Base-by-base conservation (phyloP, 2,797 vertebrate species). In the Peromyscus attwateri region DNA sequence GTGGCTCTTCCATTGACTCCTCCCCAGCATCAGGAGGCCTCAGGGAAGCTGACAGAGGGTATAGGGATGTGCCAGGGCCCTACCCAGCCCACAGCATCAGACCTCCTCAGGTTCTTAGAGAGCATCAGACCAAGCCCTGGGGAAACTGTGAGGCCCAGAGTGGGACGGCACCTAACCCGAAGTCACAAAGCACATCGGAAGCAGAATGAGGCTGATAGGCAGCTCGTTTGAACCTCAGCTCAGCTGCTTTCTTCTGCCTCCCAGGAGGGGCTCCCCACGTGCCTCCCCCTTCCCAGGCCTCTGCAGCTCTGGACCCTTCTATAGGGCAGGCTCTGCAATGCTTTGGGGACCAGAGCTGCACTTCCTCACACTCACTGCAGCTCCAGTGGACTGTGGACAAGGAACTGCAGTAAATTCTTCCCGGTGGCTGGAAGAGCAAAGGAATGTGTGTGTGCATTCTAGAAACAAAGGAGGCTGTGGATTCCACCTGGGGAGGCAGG, bases 21-120 rank as follows among this genome's bases (percentile, higher is more conserved):
- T 25, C 52, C 46, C 71, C 71, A 43, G 7, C 11, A 4, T 13
- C 0, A 0, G 10, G 0, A 12, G 37, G n/a, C 73, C 37, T 55
- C 11, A 62, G 37, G 31, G 49, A 49, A 4, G 1, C 57, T 10
- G 19, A 64, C 1, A 25, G 83, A 57, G 14, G 68, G 1, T n/a
- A 17, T 8, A 3, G 4, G 31, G 43, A 14, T 0, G 2, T 4
- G 25, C 66, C 73, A 31, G 79, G 70, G 9, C 79, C 21, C 23
- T 3, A 0, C 57, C 3, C 12, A 25, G 57, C 60, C 66, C 94
- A 27, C 9, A 55, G 46, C 76, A 49, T 49, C 66, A 79, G 40
- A 83, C 68, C 52, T 84, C 34, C 5, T 7, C 0, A 3, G 37
- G 17, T 27, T 66, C 13, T 46, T 14, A 12, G 34, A 21, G 37